Evolutionary conservation across 2,888 invertebrate genomes (phyloP).

Genomic region (Sarcophaga variegata): DNA sequence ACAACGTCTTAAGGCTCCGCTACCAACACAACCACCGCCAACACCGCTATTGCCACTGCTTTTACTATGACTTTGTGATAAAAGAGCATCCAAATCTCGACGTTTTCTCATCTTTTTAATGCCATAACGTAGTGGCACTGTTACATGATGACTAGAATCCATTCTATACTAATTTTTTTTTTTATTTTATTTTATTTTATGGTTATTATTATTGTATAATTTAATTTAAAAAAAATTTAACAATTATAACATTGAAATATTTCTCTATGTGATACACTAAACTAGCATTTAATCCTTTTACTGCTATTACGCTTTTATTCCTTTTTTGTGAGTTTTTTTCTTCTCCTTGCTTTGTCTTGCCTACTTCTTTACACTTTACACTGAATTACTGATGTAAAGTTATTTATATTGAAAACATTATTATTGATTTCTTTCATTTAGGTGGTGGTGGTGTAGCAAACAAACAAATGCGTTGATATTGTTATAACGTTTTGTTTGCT

Average conservation of each 20-base stretch:
- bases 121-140: conserved; percentile 84
- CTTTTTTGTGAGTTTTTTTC: conserved; percentile 44
- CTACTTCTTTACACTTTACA: conserved; percentile 24
- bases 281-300: no score
- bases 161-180: conserved; percentile 75
- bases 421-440: conserved; percentile 64
- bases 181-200: not conserved
- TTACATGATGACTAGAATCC: conserved; percentile 86
- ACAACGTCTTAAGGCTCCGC: conserved; percentile 72
- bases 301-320: not conserved
- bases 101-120: conserved; percentile 90
- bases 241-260: conserved; percentile 33
- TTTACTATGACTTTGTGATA: conserved; percentile 81
- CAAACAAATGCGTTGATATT: not conserved
- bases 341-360: conserved; percentile 34
- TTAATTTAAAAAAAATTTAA: conserved; percentile 34
- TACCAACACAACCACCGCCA: conserved; percentile 43
- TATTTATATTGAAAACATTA: conserved; percentile 67
- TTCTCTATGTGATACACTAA: conserved; percentile 7
- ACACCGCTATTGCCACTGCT: conserved; percentile 75
- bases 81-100: conserved; percentile 88
- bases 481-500: not conserved
- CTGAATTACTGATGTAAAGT: conserved; percentile 60
- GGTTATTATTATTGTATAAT: conserved; percentile 21
- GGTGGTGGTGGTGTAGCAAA: no score